A percentile compares a stretch with the other conserved stretches of the same genome.
phyloP scores from a whole-genome alignment of 1,140 invertebrate genomes.

The Drosophila rhopaloa region DNA sequence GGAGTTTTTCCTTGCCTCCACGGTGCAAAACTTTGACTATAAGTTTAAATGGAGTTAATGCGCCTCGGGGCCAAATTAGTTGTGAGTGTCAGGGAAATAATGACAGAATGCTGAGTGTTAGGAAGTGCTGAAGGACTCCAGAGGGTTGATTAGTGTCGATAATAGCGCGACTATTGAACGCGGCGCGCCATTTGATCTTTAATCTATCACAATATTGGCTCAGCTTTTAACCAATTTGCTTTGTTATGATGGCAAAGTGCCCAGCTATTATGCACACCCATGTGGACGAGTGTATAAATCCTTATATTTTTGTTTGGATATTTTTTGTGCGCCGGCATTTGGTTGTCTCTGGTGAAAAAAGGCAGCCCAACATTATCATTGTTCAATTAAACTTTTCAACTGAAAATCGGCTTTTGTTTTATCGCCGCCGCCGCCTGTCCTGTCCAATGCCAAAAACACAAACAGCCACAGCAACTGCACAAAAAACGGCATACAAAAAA shows the following conservation, averaged over 20 bases:
- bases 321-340: constrained; percentile 60
- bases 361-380: constrained; percentile 71
- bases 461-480: constrained; percentile 43
- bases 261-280: constrained; percentile 28
- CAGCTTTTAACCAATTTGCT: constrained; percentile 54
- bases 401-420: constrained; percentile 82
- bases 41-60: constrained; percentile 60
- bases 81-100: constrained; percentile 40
- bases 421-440: constrained; percentile 52
- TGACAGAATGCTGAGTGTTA: constrained; percentile 49
- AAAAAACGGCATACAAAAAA: constrained; percentile 24
- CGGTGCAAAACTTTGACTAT: constrained; percentile 43
- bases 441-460: constrained; percentile 76
- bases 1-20: constrained; percentile 30
- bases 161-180: constrained; percentile 16
- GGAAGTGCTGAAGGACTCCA: constrained; percentile 1
- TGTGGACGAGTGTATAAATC: constrained; percentile 31
- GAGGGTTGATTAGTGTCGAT: constrained; percentile 38
- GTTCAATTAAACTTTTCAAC: constrained; percentile 83
- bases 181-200: constrained; percentile 23
- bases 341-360: constrained; percentile 38
- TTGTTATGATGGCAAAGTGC: constrained; percentile 55
- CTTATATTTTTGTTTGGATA: constrained; percentile 43
- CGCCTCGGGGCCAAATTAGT: constrained; percentile 55
- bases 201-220: constrained; percentile 49